phyloP scores from a whole-genome alignment of 2,888 invertebrate genomes.

The Myopa testacea region DNA sequence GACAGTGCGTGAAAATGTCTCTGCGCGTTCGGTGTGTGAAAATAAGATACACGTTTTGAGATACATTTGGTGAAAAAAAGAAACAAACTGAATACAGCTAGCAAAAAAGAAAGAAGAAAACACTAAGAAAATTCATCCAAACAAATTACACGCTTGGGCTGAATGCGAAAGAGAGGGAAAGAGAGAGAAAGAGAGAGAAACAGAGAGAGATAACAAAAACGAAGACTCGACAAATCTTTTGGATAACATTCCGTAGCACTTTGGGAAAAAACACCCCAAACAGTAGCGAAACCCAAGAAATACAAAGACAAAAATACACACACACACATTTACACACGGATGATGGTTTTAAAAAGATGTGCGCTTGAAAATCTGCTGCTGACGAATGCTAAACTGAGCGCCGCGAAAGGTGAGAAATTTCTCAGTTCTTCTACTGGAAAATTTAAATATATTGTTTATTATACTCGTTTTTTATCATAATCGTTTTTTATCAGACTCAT shows the following conservation, averaged over 20 bases:
- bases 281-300: slow-evolving; percentile 47
- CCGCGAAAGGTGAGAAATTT: slow-evolving; percentile 37
- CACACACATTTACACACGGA: slow-evolving; percentile 29
- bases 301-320: slow-evolving; percentile 8
- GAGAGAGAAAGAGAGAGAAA: not conserved
- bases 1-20: not conserved
- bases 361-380: slow-evolving; percentile 52
- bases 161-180: not conserved
- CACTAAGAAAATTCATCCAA: no score
- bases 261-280: slow-evolving; percentile 52
- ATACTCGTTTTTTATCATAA: no score
- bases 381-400: slow-evolving; percentile 50
- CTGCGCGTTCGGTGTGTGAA: not conserved
- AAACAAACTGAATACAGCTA: not conserved
- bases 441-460: no score
- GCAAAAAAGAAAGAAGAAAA: not conserved
- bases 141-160: no score
- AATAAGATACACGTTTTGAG: not conserved
- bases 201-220: not conserved
- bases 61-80: not conserved
- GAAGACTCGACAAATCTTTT: slow-evolving; percentile 8
- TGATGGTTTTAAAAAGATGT: slow-evolving; percentile 47
- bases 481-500: no score
- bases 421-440: not conserved
- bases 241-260: slow-evolving; percentile 9